phyloP scores from a whole-genome alignment of 1,140 invertebrate genomes.

The Zaprionus davidi region DNA sequence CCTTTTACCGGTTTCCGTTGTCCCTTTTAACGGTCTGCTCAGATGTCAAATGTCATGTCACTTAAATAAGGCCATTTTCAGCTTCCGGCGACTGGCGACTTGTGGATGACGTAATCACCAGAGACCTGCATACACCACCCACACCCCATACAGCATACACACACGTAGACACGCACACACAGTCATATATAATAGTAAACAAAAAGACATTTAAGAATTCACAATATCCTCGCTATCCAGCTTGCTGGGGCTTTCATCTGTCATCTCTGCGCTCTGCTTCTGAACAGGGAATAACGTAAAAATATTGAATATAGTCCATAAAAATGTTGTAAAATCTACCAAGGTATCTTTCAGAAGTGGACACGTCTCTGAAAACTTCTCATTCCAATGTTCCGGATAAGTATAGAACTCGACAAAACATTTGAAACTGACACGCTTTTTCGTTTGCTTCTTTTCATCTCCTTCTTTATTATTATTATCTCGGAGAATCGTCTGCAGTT shows the following conservation, averaged over 20 bases:
- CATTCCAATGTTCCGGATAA: slow-evolving; percentile 28
- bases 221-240: not conserved
- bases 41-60: slow-evolving; percentile 35
- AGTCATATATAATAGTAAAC: slow-evolving; percentile 1
- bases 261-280: not conserved
- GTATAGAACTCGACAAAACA: slow-evolving; percentile 31
- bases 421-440: slow-evolving; percentile 52
- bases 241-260: not conserved
- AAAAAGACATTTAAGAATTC: slow-evolving; percentile 10
- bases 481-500: slow-evolving; percentile 23
- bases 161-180: not conserved
- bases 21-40: slow-evolving; percentile 1
- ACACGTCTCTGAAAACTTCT: not conserved
- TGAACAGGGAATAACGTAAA: not conserved
- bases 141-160: not conserved
- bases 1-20: slow-evolving; percentile 5
- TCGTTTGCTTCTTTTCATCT: not conserved
- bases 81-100: slow-evolving; percentile 30
- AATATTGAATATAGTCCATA: not conserved
- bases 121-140: not conserved
- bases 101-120: slow-evolving; percentile 22
- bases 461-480: not conserved
- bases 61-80: slow-evolving; percentile 32
- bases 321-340: slow-evolving; percentile 36
- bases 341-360: not conserved